Base-by-base conservation (phyloP, 2,888 invertebrate species). In the Drosophila aldrichi region DNA sequence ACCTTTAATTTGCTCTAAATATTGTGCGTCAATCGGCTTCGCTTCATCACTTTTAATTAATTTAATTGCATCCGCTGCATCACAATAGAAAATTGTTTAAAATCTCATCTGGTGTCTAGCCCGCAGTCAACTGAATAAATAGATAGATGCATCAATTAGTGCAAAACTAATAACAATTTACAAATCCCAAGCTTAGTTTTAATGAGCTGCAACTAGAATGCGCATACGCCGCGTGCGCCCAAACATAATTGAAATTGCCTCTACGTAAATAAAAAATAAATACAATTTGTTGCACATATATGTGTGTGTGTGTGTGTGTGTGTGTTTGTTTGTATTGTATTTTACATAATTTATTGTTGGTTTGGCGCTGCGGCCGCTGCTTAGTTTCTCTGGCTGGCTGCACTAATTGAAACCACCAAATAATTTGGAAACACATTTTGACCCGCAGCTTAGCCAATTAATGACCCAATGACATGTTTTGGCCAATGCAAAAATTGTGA, bases 391-490 rank as follows among this genome's bases (percentile, higher is more conserved):
- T 46, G 55, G 51, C 48, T 48, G 65, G 44, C 55, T 66, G 74
- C 60, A 58, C 79, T 88, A 86, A 88, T 88, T 88, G 76, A 83
- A 84, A 83, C 70, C 73, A 32, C 71, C 57, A 54, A 58, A 70
- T 86, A 88, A 86, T 86, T 88, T 86, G 87, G 70, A 49, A 66
- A 79, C 83, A 84, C 54, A 54, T 40, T 54, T 79, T 60, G 84
- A 72, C 83, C 87, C 69, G 76, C 81, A 85, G 85, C 83, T 88
- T 65, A 70, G 86, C 67, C 86, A 83, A 88, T 85, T 88, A 83
- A 73, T 78, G 75, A 32, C 22, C 58, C 51, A 51, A 32, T 34
- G 56, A 52, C 51, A 49, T 49, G 14, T 46, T n/a, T n/a, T 49
- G 69, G 57, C 54, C 78, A 70, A 76, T 87, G 73, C 16, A 3